Evolutionary conservation across 2,797 vertebrate genomes (phyloP).

Genomic region (Dryobates pubescens): DNA sequence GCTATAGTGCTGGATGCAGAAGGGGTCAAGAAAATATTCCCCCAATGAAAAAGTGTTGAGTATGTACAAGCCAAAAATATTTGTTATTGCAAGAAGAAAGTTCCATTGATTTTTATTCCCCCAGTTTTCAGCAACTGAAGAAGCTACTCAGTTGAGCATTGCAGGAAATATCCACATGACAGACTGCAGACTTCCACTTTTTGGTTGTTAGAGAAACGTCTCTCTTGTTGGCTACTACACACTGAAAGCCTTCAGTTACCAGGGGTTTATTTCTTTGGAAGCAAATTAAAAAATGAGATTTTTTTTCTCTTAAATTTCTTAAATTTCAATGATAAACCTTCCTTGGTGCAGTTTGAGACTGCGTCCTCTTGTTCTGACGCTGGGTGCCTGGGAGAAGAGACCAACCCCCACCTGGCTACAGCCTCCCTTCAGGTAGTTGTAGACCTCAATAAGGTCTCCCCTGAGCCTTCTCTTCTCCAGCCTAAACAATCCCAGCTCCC

Average conservation of each 20-base stretch:
- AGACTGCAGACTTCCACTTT: neutral
- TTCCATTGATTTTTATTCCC: neutral
- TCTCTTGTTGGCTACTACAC: neutral
- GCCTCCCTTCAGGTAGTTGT: no score
- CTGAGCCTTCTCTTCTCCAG: no score
- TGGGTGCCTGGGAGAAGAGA: no score
- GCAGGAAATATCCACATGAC: neutral
- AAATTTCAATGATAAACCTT: neutral
- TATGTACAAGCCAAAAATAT: neutral
- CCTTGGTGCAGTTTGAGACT: no score
- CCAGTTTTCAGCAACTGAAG: neutral
- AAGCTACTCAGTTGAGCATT: neutral
- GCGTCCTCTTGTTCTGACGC: no score
- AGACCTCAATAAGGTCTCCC: no score
- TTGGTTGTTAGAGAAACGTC: neutral
- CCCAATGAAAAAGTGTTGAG: neutral
- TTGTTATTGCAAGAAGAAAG: conserved; percentile 31
- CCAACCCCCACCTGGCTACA: no score
- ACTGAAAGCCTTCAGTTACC: neutral
- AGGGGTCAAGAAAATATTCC: neutral
- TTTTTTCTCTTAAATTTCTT: neutral
- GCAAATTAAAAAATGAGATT: conserved; percentile 29
- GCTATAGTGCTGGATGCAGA: neutral
- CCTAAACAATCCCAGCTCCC: no score
- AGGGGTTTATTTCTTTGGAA: neutral